These are phyloP conservation scores for Amiota communis DNA, from an alignment of 2,888 invertebrate species.

Conservation along the genomic window DNA sequence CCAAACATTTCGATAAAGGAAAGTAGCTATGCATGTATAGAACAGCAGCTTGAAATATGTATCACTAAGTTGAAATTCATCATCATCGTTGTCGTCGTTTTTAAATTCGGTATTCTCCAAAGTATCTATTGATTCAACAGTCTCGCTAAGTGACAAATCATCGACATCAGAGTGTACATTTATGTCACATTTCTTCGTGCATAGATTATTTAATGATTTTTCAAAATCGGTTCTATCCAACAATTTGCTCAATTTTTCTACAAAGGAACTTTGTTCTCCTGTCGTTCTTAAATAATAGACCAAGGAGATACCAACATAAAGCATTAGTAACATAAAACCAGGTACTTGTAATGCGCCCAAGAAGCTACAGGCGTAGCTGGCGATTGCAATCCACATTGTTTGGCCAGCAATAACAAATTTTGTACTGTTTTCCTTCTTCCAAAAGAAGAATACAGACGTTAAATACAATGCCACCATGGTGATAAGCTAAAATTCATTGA, in stretches of 20 bases:
- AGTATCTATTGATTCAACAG: constrained; percentile 63
- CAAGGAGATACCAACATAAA: constrained; percentile 73
- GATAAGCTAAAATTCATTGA: constrained; percentile 77
- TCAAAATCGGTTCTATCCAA: constrained; percentile 67
- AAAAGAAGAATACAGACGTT: constrained; percentile 81
- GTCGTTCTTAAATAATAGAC: constrained; percentile 70
- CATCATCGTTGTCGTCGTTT: constrained; percentile 44
- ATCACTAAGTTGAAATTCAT: constrained; percentile 76
- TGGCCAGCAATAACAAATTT: constrained; percentile 81
- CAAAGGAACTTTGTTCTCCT: constrained; percentile 57
- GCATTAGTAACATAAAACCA: constrained; percentile 80
- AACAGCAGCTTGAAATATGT: constrained; percentile 84
- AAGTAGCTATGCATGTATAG: constrained; percentile 87
- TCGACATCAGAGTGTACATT: constrained; percentile 61
- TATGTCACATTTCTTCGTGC: constrained; percentile 60
- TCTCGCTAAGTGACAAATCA: constrained; percentile 68
- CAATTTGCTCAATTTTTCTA: constrained; percentile 64
- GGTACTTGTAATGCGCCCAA: constrained; percentile 85
- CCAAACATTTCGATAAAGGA: constrained; percentile 91
- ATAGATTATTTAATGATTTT: constrained; percentile 67
- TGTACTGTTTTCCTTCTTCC: constrained; percentile 82
- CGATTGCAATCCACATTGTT: constrained; percentile 83
- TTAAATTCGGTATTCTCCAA: constrained; percentile 46
- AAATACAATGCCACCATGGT: constrained; percentile 81
- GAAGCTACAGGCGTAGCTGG: constrained; percentile 83